Evolutionary conservation across 2,797 vertebrate genomes (phyloP), one percentile per base, ranked within the genome.

Genomic region (Pseudomugil tenellus): DNA sequence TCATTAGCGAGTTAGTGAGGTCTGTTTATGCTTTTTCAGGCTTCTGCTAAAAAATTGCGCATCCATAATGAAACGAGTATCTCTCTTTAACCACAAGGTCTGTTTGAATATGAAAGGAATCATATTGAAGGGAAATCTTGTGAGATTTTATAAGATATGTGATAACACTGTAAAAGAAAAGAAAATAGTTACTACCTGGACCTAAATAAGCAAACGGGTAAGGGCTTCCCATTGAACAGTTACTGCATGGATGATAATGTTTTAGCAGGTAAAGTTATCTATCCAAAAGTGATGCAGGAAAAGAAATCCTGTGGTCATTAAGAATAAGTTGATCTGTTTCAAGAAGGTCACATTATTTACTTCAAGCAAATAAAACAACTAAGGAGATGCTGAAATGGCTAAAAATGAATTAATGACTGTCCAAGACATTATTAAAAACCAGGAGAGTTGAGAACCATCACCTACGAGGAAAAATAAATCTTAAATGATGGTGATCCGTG

Each of bases 1-100:
- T 69, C 58, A 55, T 73, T 37, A 67, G 59, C 57, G 59, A 56
- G 49, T 17, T 28, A 67, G 54, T 39, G 75, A 74, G 49, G 59
- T 67, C 14, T 65, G 3, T 43, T n/a, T 43, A 39, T 39, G 13
- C 2, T 17, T 17, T 39, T 41, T 41, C 17, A 41, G 39, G 39
- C 39, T 13, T 19, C 39, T 41, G 39, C 39, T 41, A 41, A 41
- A 41, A 41, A 17, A 6, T 17, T 17, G 16, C 4, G 17, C 4
- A 6, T 41, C 39, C 16, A 17, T 41, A 41, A 41, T 19, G 4
- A 41, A 41, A 41, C 1, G 6, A 17, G 39, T 19, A 17, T 41
- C 3, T 7, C 39, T 41, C 39, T 17, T 2, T 5, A 6, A 41
- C 14, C 14, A 17, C 16, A 17, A 41, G 39, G 39, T 41, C 16